Evolutionary conservation across 2,888 invertebrate species (phyloP).

Genomic region (Volucella inflata): DNA sequence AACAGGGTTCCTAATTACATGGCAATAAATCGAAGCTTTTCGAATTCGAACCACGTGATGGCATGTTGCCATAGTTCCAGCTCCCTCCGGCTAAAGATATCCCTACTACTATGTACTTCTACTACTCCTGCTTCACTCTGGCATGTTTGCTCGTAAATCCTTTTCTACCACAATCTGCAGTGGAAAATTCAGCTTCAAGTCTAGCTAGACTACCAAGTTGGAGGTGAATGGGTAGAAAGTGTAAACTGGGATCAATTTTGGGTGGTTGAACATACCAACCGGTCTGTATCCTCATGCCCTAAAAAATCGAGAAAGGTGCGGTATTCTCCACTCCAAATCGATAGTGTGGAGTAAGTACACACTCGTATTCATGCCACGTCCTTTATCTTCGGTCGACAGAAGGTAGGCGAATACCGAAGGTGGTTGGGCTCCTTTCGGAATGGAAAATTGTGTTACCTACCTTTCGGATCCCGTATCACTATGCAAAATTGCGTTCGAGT

Average conservation of each 20-base stretch:
- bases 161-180: constrained; percentile 58
- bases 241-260: constrained; percentile 50
- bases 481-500: constrained; percentile 73
- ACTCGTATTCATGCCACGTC: constrained; percentile 67
- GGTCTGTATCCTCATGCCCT: constrained; percentile 33
- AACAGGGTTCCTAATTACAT: constrained; percentile 74
- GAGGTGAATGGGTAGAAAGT: neutral
- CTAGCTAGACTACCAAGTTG: constrained; percentile 11
- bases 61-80: constrained; percentile 61
- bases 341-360: constrained; percentile 43
- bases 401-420: neutral
- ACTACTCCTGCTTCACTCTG: neutral
- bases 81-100: neutral
- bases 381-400: constrained; percentile 30
- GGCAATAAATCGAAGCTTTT: constrained; percentile 74
- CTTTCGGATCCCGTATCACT: constrained; percentile 51
- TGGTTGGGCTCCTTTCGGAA: constrained; percentile 18
- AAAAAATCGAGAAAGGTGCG: neutral
- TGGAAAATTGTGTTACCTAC: constrained; percentile 60
- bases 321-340: constrained; percentile 23
- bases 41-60: constrained; percentile 72
- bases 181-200: constrained; percentile 27
- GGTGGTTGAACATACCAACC: neutral
- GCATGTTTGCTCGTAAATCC: constrained; percentile 45
- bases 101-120: no score